Conservation (phyloP, 2,888 invertebrate genomes). For the Drosophila atripex region DNA sequence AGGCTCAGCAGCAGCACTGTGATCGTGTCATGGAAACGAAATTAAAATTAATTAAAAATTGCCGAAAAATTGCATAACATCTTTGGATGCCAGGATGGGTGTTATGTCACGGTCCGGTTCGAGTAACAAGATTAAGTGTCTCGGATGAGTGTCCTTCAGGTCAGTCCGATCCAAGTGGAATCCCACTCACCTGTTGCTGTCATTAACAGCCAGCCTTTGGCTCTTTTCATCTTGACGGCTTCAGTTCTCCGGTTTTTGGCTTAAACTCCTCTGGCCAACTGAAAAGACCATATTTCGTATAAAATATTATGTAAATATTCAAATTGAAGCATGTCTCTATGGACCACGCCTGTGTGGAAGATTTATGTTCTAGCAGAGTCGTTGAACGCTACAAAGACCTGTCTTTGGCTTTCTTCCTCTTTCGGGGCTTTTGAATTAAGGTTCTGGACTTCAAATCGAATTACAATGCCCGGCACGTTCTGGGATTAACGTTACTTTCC, state of each 20-base stretch:
- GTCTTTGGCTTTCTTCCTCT: slow-evolving; percentile 4
- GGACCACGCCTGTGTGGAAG: slow-evolving; percentile 10
- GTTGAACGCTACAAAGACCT: slow-evolving; percentile 33
- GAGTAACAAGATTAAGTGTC: slow-evolving; percentile 15
- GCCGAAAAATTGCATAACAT: slow-evolving; percentile 50
- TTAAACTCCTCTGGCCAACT: slow-evolving; percentile 40
- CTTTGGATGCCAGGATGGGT: slow-evolving; percentile 10
- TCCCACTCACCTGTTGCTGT: slow-evolving; percentile 84
- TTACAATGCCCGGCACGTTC: slow-evolving; percentile 16
- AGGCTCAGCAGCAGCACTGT: slow-evolving; percentile 84
- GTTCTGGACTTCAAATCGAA: slow-evolving; percentile 11
- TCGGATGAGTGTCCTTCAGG: slow-evolving; percentile 41
- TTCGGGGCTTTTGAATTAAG: slow-evolving; percentile 7
- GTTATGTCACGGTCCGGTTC: slow-evolving; percentile 53
- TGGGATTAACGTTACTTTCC: slow-evolving; percentile 50
- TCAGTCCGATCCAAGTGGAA: slow-evolving; percentile 21
- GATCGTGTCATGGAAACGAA: slow-evolving; percentile 5
- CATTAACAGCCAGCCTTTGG: slow-evolving; percentile 85
- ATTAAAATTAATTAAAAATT: slow-evolving; percentile 36
- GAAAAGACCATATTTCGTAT: slow-evolving; percentile 14
- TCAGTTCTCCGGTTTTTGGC: slow-evolving; percentile 38
- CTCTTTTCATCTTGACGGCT: slow-evolving; percentile 84
- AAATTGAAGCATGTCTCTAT: slow-evolving; percentile 8
- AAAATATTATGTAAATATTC: slow-evolving; percentile 24
- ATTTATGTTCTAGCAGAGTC: slow-evolving; percentile 39